phyloP scores from a whole-genome alignment of 2,888 invertebrate species.

The Thumatha senex region DNA sequence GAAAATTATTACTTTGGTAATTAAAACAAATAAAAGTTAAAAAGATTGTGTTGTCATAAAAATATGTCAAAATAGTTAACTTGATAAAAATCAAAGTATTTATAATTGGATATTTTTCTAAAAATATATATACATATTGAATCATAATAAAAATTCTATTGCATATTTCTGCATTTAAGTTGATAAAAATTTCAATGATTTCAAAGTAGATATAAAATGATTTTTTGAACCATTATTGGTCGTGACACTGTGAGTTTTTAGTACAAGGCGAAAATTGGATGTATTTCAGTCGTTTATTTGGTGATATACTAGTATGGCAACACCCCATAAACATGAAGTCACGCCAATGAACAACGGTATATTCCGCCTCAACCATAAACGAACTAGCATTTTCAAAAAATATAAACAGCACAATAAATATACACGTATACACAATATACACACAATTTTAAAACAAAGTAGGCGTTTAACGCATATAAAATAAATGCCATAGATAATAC shows the following conservation, averaged over 20 bases:
- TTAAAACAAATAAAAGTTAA: slow-evolving; percentile 22
- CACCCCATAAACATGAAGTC: slow-evolving; percentile 94
- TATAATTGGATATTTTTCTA: slow-evolving; percentile 39
- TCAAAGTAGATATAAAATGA: too few relatives aligned
- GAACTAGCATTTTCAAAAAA: slow-evolving; percentile 72
- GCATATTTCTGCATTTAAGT: too few relatives aligned
- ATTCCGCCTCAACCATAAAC: slow-evolving; percentile 83
- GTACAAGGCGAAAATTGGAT: slow-evolving; percentile 14
- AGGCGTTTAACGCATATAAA: slow-evolving; percentile 57
- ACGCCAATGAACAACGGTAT: slow-evolving; percentile 94
- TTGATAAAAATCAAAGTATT: slow-evolving; percentile 24
- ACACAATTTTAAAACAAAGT: slow-evolving; percentile 34
- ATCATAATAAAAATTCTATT: slow-evolving; percentile 8
- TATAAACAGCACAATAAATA: slow-evolving; percentile 56
- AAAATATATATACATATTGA: too few relatives aligned
- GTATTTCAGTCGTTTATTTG: slow-evolving; percentile 64
- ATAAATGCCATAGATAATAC: slow-evolving; percentile 75
- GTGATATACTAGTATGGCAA: slow-evolving; percentile 77
- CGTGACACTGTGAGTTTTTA: not conserved
- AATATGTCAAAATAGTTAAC: not conserved
- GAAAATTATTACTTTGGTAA: slow-evolving; percentile 48
- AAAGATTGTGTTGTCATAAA: slow-evolving; percentile 6
- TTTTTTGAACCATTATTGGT: too few relatives aligned
- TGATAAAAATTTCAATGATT: too few relatives aligned
- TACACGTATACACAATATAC: slow-evolving; percentile 33